These are phyloP conservation scores for Zosterops borbonicus DNA, from an alignment of 2,113 vertebrate genomes.

Conservation along the genomic window DNA sequence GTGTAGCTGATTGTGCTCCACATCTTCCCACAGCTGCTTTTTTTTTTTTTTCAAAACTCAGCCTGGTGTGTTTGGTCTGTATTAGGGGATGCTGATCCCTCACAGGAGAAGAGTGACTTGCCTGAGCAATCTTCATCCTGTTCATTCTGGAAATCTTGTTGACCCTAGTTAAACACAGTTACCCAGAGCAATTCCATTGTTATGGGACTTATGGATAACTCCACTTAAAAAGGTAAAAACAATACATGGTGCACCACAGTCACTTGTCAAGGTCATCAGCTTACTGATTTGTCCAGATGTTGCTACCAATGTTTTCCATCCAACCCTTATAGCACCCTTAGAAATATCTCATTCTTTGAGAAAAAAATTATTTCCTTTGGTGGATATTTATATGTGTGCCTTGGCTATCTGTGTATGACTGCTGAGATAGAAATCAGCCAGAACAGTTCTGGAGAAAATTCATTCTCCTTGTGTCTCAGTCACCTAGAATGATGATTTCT, in stretches of 20 bases:
- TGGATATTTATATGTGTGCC: not conserved
- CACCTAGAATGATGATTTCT: constrained; percentile 6
- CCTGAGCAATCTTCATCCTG: not conserved
- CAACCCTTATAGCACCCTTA: not conserved
- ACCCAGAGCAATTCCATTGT: not conserved
- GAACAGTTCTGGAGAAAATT: not conserved
- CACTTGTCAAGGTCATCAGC: not conserved
- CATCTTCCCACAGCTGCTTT: not conserved
- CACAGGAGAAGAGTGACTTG: not conserved
- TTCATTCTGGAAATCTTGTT: not conserved
- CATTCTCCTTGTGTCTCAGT: not conserved
- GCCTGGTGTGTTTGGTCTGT: not conserved
- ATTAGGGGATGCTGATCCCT: not conserved
- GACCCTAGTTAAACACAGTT: not conserved
- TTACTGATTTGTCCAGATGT: not conserved
- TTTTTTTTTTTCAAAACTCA: not conserved
- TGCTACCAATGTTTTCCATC: not conserved
- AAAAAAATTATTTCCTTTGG: not conserved
- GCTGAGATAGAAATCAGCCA: not conserved
- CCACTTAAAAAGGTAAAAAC: not conserved
- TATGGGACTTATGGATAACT: not conserved
- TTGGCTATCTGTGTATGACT: not conserved
- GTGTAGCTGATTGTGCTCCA: not conserved
- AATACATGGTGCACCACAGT: not conserved
- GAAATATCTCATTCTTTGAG: not conserved